These are phyloP conservation scores for Lethenteron camtschaticum DNA, from an alignment of 2,113 vertebrate genomes.

Conservation along the genomic window DNA sequence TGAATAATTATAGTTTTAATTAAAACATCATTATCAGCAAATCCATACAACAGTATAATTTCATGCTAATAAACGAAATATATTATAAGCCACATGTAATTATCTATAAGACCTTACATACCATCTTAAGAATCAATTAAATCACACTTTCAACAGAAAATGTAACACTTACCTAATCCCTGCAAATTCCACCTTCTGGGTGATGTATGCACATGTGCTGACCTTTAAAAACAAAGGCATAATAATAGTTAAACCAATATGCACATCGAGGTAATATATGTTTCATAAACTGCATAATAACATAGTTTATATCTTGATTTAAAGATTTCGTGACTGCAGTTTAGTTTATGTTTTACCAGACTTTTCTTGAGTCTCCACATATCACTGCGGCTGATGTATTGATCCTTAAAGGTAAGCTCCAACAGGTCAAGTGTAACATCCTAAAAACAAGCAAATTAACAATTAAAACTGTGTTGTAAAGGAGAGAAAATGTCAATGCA, in stretches of 20 bases:
- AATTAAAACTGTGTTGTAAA: neutral
- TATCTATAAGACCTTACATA: no score
- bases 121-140: no score
- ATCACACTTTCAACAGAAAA: no score
- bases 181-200: conserved; percentile 91
- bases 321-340: neutral
- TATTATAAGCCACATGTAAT: no score
- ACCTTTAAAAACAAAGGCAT: conserved; percentile 29
- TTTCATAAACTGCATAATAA: neutral
- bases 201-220: conserved; percentile 79
- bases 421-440: conserved; percentile 84
- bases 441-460: conserved; percentile 19
- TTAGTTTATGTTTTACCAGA: conserved; percentile 32
- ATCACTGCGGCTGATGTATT: conserved; percentile 89
- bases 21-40: no score
- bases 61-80: no score
- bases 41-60: no score
- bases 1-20: no score
- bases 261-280: neutral
- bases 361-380: conserved; percentile 98
- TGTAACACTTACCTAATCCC: conserved; percentile 51
- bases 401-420: conserved; percentile 93
- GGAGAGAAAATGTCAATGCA: neutral
- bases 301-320: neutral
- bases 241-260: neutral